Evolutionary conservation across 2,113 vertebrate genomes (phyloP).

Genomic region (Chauna torquata): DNA sequence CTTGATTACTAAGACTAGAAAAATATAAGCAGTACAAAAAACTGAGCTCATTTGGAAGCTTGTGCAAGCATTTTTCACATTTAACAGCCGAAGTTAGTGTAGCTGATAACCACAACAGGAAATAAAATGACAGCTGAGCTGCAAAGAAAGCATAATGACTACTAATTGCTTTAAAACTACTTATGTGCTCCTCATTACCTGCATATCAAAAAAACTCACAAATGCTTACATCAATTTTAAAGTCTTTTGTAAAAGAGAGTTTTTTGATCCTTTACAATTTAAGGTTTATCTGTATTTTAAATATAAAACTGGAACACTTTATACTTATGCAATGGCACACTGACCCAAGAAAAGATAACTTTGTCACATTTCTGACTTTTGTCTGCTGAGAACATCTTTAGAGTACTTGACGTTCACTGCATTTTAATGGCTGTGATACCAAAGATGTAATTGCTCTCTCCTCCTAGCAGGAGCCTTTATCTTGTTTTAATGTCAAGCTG

Average conservation of each 20-base stretch:
- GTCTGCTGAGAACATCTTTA: neutral
- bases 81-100: neutral
- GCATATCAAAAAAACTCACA: neutral
- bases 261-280: neutral
- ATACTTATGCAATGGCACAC: conserved; percentile 39
- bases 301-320: neutral
- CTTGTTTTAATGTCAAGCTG: neutral
- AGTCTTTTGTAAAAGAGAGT: neutral
- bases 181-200: conserved; percentile 9
- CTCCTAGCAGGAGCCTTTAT: neutral
- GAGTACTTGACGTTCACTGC: conserved; percentile 16
- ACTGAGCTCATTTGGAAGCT: neutral
- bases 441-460: conserved; percentile 12
- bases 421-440: neutral
- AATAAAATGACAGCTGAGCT: neutral
- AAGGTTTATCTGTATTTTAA: neutral
- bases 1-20: neutral
- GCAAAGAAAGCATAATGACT: conserved; percentile 12
- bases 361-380: conserved; percentile 12
- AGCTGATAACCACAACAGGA: conserved; percentile 42
- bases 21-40: neutral
- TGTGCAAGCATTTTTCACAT: neutral
- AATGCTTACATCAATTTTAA: neutral
- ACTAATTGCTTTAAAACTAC: neutral
- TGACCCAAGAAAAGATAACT: conserved; percentile 35